Evolutionary conservation across 1,140 invertebrate genomes (phyloP).

Genomic region (Nebria ingens): DNA sequence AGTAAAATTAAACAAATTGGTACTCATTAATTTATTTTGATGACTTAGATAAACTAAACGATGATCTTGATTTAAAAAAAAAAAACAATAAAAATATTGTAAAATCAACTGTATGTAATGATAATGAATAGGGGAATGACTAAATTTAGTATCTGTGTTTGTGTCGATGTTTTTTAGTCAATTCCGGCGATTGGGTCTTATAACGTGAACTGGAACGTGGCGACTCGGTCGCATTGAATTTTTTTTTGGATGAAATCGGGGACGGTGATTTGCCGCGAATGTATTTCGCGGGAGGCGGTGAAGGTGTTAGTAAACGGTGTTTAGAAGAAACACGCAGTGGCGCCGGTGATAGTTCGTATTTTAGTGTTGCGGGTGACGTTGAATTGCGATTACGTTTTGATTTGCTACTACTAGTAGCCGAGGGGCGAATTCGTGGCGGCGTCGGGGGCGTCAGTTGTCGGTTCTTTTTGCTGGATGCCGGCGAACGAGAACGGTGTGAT

Average conservation of each 20-base stretch:
- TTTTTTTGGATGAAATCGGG: conserved; percentile 14
- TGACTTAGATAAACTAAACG: too few relatives aligned
- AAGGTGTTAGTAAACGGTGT: conserved; percentile 22
- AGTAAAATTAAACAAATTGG: too few relatives aligned
- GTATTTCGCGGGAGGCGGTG: conserved; percentile 20
- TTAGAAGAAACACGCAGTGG: conserved; percentile 17
- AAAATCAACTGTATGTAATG: too few relatives aligned
- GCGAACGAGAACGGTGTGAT: conserved; percentile 19
- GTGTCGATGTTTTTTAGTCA: conserved; percentile 29
- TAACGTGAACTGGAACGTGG: conserved; percentile 25
- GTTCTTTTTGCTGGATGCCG: conserved; percentile 27
- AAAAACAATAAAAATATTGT: not conserved
- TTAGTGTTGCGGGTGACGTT: conserved; percentile 25
- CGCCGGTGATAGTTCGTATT: conserved; percentile 25
- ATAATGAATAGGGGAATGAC: too few relatives aligned
- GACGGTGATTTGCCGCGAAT: conserved; percentile 15
- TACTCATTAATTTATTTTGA: too few relatives aligned
- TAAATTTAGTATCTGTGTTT: conserved; percentile 31
- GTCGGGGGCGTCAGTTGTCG: conserved; percentile 26
- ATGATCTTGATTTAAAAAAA: not conserved
- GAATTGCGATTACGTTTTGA: conserved; percentile 22
- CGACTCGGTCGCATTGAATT: conserved; percentile 18
- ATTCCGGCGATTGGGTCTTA: conserved; percentile 23
- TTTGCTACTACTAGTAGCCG: conserved; percentile 23
- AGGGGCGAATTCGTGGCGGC: conserved; percentile 28